Conservation (phyloP, 64 coral and sea anemone genomes). For the Porites australiensis region DNA sequence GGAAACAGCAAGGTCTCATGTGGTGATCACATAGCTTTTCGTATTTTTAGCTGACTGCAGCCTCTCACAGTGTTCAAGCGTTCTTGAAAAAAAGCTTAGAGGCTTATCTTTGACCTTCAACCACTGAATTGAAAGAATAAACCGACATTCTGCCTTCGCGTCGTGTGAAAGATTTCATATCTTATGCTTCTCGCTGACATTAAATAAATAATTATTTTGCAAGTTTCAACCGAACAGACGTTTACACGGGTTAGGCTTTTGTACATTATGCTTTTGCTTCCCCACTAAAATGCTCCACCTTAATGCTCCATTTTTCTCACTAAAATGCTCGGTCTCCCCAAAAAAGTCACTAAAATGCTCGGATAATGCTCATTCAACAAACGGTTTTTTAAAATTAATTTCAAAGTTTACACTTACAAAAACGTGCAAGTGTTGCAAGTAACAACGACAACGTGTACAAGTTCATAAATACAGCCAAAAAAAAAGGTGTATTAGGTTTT, state of each 20-base stretch:
- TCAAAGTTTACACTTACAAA: too few species aligned
- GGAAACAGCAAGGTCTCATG: too few species aligned
- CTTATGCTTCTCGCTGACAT: too few species aligned
- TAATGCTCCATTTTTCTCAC: conserved; percentile 53
- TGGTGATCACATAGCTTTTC: too few species aligned
- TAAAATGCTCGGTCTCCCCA: conserved; percentile 50
- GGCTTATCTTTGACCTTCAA: not conserved
- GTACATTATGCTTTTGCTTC: conserved; percentile 44
- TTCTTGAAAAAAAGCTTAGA: not conserved
- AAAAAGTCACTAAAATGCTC: conserved; percentile 33
- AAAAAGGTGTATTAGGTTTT: too few species aligned
- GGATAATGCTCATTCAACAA: conserved; percentile 12
- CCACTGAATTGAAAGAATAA: not conserved
- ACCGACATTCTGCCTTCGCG: not conserved
- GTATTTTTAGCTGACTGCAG: too few species aligned
- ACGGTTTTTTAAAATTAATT: not conserved
- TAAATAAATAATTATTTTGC: too few species aligned
- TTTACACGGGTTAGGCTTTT: not conserved
- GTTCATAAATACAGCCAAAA: too few species aligned
- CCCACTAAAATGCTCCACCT: conserved; percentile 57
- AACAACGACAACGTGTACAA: too few species aligned
- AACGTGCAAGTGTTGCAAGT: too few species aligned
- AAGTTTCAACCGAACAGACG: too few species aligned
- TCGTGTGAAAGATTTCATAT: not conserved
- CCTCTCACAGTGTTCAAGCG: too few species aligned